phyloP scores from a whole-genome alignment of 2,113 vertebrate genomes.

The Micromys minutus region DNA sequence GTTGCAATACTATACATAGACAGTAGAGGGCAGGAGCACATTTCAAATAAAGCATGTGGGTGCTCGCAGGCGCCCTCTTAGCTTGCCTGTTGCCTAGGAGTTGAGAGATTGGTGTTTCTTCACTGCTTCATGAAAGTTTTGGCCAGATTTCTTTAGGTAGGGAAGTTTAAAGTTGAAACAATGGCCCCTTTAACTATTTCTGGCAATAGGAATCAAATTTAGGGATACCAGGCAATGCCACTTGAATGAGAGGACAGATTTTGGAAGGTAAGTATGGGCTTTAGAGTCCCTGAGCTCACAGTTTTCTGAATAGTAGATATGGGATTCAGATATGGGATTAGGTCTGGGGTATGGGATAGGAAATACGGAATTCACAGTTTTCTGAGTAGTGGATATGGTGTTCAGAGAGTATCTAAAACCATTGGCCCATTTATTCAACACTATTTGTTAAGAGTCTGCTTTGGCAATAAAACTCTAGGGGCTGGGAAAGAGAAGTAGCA shows the following conservation, averaged over 20 bases:
- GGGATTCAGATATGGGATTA: too few species aligned
- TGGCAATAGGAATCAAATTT: neutral
- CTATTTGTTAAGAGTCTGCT: neutral
- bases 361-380: too few species aligned
- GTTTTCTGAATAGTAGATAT: neutral
- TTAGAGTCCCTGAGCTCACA: neutral
- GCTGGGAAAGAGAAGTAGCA: neutral
- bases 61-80: neutral
- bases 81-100: neutral
- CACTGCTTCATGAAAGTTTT: neutral
- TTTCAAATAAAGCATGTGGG: constrained; percentile 53
- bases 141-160: neutral
- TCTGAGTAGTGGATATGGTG: neutral
- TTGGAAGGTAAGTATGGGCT: neutral
- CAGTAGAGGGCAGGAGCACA: constrained; percentile 75
- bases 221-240: too few species aligned
- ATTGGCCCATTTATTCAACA: neutral
- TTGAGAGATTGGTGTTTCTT: neutral
- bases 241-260: neutral
- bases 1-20: constrained; percentile 18
- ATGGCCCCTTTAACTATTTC: neutral
- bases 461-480: neutral
- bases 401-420: neutral
- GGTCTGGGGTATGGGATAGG: too few species aligned
- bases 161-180: neutral